Percentiles rank a stretch among this genome's conserved stretches.
Conservation (phyloP, 1,140 invertebrate species). For the Zophobas morio region DNA sequence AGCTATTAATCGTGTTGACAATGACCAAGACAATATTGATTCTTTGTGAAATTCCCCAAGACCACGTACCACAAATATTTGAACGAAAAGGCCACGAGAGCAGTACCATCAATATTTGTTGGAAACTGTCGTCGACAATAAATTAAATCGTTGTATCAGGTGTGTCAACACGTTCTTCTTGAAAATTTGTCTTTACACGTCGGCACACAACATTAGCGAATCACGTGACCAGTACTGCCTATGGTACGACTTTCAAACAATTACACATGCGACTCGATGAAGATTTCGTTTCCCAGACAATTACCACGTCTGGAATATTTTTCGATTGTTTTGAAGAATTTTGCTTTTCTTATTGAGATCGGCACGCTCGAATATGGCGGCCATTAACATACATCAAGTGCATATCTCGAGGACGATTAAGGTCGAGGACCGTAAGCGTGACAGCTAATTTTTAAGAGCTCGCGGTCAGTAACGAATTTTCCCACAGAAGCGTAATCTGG, state of each 20-base stretch:
- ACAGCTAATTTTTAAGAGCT: constrained; percentile 1
- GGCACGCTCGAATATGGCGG: constrained; percentile 7
- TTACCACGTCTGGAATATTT: constrained; percentile 3
- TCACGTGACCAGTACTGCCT: not conserved
- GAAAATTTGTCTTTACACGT: not conserved
- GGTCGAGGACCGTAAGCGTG: constrained; percentile 19
- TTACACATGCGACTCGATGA: constrained; percentile 2
- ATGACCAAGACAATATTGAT: constrained; percentile 22
- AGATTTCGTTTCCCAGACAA: constrained; percentile 6
- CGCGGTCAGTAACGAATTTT: not conserved
- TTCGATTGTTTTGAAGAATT: not conserved
- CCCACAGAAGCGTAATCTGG: not conserved
- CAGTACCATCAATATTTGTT: constrained; percentile 35
- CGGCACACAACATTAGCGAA: not conserved
- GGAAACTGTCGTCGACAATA: not conserved
- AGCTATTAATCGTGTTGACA: constrained; percentile 39
- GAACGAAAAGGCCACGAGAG: constrained; percentile 26
- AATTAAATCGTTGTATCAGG: constrained; percentile 18
- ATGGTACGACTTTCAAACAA: constrained; percentile 5
- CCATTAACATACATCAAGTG: constrained; percentile 49
- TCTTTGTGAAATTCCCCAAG: constrained; percentile 23
- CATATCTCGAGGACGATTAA: constrained; percentile 34
- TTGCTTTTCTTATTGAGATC: not conserved
- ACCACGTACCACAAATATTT: constrained; percentile 33
- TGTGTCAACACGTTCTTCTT: constrained; percentile 23